Evolutionary conservation across 2,888 invertebrate genomes (phyloP).

Genomic region (Timema cristinae): DNA sequence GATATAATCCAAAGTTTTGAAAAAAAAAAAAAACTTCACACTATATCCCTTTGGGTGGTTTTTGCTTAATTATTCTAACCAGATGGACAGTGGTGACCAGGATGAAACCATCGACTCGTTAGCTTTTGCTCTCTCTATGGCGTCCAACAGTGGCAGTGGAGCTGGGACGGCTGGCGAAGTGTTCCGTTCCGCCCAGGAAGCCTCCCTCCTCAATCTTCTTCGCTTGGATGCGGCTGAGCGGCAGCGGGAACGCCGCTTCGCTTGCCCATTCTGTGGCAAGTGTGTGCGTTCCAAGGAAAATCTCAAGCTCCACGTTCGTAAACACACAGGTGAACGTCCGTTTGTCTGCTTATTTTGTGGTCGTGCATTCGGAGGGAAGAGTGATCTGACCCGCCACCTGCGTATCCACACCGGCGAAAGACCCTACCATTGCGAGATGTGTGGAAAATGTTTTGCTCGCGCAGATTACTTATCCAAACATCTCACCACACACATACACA

Average conservation of each 20-base stretch:
- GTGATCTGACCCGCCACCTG: conserved; percentile 79
- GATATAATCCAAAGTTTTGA: too few species aligned
- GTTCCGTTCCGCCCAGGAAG: conserved; percentile 46
- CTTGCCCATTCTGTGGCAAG: conserved; percentile 85
- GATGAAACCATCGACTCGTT: conserved; percentile 72
- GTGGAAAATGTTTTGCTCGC: conserved; percentile 86
- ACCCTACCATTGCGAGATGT: conserved; percentile 88
- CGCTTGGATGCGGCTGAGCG: conserved; percentile 53
- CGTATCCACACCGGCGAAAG: conserved; percentile 86
- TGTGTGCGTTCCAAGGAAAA: conserved; percentile 87
- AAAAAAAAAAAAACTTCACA: too few species aligned
- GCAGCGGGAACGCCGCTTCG: conserved; percentile 72
- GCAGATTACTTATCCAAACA: conserved; percentile 89
- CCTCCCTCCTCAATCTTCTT: conserved; percentile 61
- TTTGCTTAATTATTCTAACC: conserved; percentile 37
- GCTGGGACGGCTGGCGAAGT: conserved; percentile 19
- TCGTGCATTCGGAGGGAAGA: conserved; percentile 82
- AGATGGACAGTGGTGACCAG: conserved; percentile 55
- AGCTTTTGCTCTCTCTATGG: conserved; percentile 41
- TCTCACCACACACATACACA: conserved; percentile 82
- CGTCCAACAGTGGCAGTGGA: conserved; percentile 37
- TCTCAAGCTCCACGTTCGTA: conserved; percentile 79
- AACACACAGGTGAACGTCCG: conserved; percentile 84
- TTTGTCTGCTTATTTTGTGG: conserved; percentile 88
- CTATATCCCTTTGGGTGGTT: too few species aligned